phyloP scores from a whole-genome alignment of 2,797 vertebrate species.

The Gallirallus australis region DNA sequence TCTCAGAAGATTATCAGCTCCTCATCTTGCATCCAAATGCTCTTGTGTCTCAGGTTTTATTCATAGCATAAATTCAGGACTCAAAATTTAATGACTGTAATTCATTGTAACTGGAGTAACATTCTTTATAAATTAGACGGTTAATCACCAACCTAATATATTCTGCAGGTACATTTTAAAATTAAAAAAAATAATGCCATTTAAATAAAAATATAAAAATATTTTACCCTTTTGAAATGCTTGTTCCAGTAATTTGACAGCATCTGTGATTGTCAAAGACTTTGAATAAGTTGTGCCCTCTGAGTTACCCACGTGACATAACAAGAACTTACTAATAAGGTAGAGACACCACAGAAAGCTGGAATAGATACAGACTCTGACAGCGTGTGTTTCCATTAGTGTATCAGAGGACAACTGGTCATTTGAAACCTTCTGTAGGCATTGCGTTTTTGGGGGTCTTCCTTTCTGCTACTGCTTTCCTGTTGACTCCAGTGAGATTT shows the following conservation, averaged over 20 bases:
- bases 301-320: neutral
- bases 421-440: neutral
- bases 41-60: constrained; percentile 12
- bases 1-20: neutral
- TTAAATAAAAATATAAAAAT: neutral
- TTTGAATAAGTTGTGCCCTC: neutral
- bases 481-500: neutral
- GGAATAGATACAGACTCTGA: neutral
- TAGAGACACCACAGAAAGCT: neutral
- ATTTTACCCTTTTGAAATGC: neutral
- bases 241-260: neutral
- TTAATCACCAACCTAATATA: neutral
- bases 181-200: neutral
- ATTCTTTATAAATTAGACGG: neutral
- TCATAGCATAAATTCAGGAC: neutral
- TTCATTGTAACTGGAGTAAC: neutral
- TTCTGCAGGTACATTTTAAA: neutral
- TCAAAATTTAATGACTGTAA: neutral
- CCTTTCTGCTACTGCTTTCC: neutral
- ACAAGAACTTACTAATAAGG: neutral
- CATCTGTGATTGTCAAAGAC: neutral
- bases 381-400: neutral
- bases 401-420: neutral
- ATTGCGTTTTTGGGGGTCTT: neutral
- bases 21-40: neutral